phyloP scores from a whole-genome alignment of 2,113 vertebrate genomes.

The Dissostichus mawsoni region DNA sequence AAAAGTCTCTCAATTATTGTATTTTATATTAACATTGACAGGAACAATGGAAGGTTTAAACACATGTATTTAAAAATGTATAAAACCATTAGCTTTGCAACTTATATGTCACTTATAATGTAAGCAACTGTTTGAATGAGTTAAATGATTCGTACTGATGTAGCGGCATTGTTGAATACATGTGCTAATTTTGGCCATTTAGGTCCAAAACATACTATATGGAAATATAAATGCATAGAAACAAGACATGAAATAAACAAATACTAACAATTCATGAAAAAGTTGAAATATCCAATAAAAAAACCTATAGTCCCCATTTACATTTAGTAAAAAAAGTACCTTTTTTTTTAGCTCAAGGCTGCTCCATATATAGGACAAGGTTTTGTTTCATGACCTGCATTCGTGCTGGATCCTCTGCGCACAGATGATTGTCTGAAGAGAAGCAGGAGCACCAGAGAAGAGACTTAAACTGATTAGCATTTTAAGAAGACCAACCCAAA shows the following conservation, averaged over 20 bases:
- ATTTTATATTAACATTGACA: background rate
- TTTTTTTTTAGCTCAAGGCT: background rate
- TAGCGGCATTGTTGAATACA: background rate
- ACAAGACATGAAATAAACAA: background rate
- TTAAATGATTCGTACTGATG: background rate
- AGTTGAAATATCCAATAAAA: background rate
- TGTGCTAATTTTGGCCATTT: background rate
- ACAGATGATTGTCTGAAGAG: slow-evolving; percentile 5
- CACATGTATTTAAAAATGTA: background rate
- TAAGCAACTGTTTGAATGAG: background rate
- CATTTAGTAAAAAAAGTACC: too few relatives aligned
- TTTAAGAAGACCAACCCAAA: slow-evolving; percentile 54
- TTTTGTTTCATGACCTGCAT: slow-evolving; percentile 4
- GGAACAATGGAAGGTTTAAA: background rate
- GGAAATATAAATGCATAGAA: background rate
- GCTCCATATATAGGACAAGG: background rate
- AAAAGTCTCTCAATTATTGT: background rate
- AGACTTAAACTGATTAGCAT: slow-evolving; percentile 55
- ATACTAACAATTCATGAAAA: background rate
- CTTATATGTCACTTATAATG: background rate
- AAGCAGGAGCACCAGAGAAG: background rate
- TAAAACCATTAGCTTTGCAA: background rate
- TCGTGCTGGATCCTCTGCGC: slow-evolving; percentile 7
- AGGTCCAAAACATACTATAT: background rate
- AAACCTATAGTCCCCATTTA: background rate